Conservation (phyloP, 2,797 vertebrate species). For the Geotrypetes seraphini region DNA sequence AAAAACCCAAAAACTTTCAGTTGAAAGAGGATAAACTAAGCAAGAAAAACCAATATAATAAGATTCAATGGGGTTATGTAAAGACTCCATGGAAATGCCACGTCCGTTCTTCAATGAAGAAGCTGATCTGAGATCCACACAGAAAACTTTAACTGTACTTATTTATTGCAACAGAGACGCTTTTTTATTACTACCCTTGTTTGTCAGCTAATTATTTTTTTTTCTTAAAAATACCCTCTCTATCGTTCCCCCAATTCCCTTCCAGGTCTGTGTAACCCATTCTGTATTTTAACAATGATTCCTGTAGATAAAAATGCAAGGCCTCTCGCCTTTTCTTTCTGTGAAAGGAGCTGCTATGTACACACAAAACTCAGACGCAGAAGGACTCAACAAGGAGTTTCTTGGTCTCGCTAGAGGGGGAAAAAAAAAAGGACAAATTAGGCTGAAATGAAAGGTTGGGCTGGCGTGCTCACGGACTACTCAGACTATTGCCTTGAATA, state of each 20-base stretch:
- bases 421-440: slow-evolving; percentile 24
- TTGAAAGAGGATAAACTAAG: slow-evolving; percentile 46
- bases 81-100: slow-evolving; percentile 67
- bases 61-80: slow-evolving; percentile 56
- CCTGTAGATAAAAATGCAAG: slow-evolving; percentile 68
- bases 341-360: slow-evolving; percentile 75
- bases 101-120: slow-evolving; percentile 66
- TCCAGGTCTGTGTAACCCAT: slow-evolving; percentile 57
- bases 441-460: slow-evolving; percentile 52
- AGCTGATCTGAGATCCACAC: slow-evolving; percentile 69
- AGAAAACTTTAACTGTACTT: slow-evolving; percentile 68
- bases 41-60: slow-evolving; percentile 51
- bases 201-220: slow-evolving; percentile 71
- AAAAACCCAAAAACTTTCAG: no score
- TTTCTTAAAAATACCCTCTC: slow-evolving; percentile 55
- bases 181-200: slow-evolving; percentile 73
- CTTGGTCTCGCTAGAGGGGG: slow-evolving; percentile 54
- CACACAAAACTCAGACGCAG: slow-evolving; percentile 58
- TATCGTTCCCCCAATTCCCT: slow-evolving; percentile 36
- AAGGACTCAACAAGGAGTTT: slow-evolving; percentile 56
- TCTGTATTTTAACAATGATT: slow-evolving; percentile 66
- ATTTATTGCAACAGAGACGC: slow-evolving; percentile 73
- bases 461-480: slow-evolving; percentile 48
- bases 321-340: slow-evolving; percentile 74
- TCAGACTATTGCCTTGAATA: slow-evolving; percentile 58